Conservation (phyloP, 2,797 vertebrate genomes). For the Coregonus sp. region DNA sequence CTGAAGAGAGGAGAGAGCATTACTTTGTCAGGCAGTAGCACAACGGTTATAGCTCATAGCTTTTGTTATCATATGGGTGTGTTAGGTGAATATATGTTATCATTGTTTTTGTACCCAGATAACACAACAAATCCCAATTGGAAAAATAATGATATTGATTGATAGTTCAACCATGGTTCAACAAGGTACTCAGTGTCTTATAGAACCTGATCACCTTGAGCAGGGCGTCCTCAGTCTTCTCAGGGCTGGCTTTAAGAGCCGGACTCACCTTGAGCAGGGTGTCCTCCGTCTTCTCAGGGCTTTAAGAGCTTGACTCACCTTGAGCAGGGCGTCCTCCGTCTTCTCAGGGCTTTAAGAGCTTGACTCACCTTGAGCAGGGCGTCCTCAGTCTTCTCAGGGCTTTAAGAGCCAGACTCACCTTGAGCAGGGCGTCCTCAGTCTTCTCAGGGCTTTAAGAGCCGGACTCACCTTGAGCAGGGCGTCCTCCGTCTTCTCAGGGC, state of each 20-base stretch:
- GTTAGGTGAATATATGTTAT: too few relatives aligned
- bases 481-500: background rate
- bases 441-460: conserved; percentile 83
- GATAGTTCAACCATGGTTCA: too few relatives aligned
- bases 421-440: too few relatives aligned
- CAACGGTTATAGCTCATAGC: too few relatives aligned
- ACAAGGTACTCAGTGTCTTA: background rate
- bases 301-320: conserved; percentile 85
- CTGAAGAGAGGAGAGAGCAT: conserved; percentile 63
- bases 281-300: conserved; percentile 47
- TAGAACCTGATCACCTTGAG: background rate
- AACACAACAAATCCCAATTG: too few relatives aligned
- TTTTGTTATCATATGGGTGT: too few relatives aligned
- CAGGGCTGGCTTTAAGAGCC: too few relatives aligned
- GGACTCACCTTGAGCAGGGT: too few relatives aligned
- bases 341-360: background rate
- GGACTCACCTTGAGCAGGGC: conserved; percentile 55
- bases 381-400: conserved; percentile 85
- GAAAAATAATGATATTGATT: too few relatives aligned
- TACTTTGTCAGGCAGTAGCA: background rate
- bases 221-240: too few relatives aligned
- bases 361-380: conserved; percentile 87
- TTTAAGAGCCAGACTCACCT: conserved; percentile 68
- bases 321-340: too few relatives aligned
- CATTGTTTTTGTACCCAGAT: too few relatives aligned